These are phyloP conservation scores for Dasypus novemcinctus DNA, from an alignment of 2,113 vertebrate species.

Conservation along the genomic window DNA sequence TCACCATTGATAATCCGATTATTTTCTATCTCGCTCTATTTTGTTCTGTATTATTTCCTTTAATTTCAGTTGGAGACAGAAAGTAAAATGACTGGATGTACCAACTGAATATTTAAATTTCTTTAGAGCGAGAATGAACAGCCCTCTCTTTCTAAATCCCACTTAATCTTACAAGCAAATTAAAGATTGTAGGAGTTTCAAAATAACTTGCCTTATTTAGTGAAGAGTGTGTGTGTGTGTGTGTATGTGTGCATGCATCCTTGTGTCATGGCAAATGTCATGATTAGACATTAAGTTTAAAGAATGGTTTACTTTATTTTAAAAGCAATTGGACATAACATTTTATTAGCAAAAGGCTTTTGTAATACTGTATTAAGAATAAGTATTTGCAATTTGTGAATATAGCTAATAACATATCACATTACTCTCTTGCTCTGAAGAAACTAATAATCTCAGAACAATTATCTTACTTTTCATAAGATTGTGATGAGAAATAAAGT, in stretches of 20 bases:
- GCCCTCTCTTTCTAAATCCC: neutral
- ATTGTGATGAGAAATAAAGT: neutral
- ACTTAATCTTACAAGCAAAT: neutral
- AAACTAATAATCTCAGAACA: neutral
- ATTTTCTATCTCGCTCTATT: neutral
- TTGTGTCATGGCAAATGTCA: neutral
- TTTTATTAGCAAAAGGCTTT: neutral
- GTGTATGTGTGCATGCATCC: neutral
- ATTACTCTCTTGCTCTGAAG: neutral
- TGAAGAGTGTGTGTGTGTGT: neutral
- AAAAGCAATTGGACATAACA: neutral
- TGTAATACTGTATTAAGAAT: neutral
- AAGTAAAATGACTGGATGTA: neutral
- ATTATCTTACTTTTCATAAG: neutral
- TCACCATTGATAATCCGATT: neutral
- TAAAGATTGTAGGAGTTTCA: neutral
- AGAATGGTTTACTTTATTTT: neutral
- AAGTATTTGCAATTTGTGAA: neutral
- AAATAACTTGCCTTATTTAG: neutral
- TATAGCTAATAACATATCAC: neutral
- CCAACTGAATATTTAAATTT: neutral
- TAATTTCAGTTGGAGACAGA: neutral
- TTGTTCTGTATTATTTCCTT: neutral
- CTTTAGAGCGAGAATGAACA: neutral
- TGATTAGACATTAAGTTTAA: neutral